A percentile compares a stretch with the other conserved stretches of the same genome.
Conservation (phyloP, 2,113 vertebrate genomes). For the Ondatra zibethicus region DNA sequence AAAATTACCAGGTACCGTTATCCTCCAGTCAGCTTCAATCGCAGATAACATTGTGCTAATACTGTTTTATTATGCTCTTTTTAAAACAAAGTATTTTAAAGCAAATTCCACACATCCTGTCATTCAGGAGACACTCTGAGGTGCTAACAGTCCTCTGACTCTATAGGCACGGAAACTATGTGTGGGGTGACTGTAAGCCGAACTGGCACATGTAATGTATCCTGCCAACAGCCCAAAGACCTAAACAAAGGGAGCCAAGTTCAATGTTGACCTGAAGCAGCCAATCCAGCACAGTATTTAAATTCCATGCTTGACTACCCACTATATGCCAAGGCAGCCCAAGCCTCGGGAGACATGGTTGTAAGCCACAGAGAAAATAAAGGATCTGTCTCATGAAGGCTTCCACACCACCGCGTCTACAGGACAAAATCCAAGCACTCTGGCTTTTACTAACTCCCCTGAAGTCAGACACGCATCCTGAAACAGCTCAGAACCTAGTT, state of each 20-base stretch:
- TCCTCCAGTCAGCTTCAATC: background rate
- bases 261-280: background rate
- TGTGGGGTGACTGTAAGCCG: background rate
- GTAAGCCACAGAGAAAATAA: background rate
- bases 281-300: background rate
- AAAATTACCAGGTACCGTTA: background rate
- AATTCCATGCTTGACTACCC: background rate
- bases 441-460: background rate
- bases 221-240: background rate
- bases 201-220: fast-evolving
- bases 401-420: background rate
- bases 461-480: background rate
- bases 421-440: constrained; percentile 4
- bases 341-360: background rate
- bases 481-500: constrained; percentile 13
- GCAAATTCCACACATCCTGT: constrained; percentile 7
- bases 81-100: background rate
- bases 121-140: background rate
- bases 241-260: background rate
- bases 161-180: background rate
- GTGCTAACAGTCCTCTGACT: background rate
- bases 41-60: background rate
- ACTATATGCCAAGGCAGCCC: background rate
- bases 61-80: background rate
- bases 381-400: background rate